These are phyloP conservation scores for Bombus pyrosoma DNA, from an alignment of 1,140 invertebrate genomes.

Conservation along the genomic window DNA sequence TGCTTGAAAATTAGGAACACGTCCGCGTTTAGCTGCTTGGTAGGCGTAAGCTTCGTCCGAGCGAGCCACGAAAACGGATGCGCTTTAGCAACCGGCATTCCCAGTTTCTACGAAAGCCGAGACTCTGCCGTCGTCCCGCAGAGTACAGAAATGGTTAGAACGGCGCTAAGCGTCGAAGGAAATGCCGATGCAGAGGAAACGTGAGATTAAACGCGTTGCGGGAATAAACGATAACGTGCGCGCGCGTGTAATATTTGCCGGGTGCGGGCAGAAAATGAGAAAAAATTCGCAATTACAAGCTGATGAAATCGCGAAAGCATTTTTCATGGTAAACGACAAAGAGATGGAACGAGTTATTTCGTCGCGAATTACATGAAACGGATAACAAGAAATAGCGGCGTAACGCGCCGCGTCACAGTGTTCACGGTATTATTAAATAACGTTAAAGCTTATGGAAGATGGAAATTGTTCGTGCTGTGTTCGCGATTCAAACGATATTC, in stretches of 20 bases:
- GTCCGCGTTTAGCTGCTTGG: slow-evolving; percentile 45
- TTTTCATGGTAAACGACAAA: slow-evolving; percentile 19
- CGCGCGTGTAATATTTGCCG: neutral
- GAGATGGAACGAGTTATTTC: neutral
- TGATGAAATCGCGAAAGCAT: slow-evolving; percentile 13
- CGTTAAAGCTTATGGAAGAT: neutral
- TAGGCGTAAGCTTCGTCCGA: slow-evolving; percentile 25
- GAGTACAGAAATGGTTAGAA: too few relatives aligned
- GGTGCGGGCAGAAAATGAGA: neutral
- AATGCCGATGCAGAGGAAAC: neutral
- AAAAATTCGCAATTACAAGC: neutral
- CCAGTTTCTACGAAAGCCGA: neutral
- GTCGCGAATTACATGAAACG: slow-evolving; percentile 32
- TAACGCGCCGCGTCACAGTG: neutral
- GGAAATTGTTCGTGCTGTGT: neutral
- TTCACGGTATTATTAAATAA: slow-evolving; percentile 2
- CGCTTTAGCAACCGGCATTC: neutral
- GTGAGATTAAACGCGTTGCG: neutral
- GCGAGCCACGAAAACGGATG: neutral
- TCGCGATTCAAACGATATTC: neutral
- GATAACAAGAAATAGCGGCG: slow-evolving; percentile 8
- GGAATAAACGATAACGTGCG: neutral
- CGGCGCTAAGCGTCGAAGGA: too few relatives aligned
- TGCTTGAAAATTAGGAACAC: slow-evolving; percentile 64
- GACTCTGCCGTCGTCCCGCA: neutral